phyloP scores from a whole-genome alignment of 2,113 vertebrate species.

The Uria aalge region DNA sequence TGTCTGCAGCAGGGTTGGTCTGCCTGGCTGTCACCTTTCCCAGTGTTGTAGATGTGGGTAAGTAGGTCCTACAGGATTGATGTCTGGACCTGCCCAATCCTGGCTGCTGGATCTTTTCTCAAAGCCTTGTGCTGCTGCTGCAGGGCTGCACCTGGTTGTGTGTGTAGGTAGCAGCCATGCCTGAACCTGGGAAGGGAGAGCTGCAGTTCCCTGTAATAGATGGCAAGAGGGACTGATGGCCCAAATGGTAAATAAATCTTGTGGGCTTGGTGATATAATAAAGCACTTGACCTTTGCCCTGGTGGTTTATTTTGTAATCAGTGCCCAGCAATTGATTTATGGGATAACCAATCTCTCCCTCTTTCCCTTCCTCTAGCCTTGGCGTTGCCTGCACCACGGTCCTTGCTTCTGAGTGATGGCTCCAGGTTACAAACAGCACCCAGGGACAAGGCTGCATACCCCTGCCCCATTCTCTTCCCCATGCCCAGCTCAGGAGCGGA shows the following conservation, averaged over 20 bases:
- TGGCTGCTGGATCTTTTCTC: neutral
- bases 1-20: neutral
- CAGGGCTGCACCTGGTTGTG: neutral
- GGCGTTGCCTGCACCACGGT: neutral
- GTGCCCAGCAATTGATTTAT: constrained; percentile 15
- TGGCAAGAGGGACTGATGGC: neutral
- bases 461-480: neutral
- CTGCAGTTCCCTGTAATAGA: constrained; percentile 3
- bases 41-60: neutral
- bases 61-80: neutral
- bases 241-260: constrained; percentile 43
- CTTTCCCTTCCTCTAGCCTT: neutral
- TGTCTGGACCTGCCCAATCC: neutral
- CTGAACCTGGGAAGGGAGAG: neutral
- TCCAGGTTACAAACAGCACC: neutral
- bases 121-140: neutral
- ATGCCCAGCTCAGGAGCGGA: accelerated
- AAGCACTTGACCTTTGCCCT: constrained; percentile 59
- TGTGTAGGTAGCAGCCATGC: neutral
- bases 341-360: constrained; percentile 7
- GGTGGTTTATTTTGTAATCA: constrained; percentile 42
- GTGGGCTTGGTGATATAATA: constrained; percentile 48
- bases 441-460: neutral
- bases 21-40: neutral
- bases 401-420: constrained; percentile 47